Percentiles rank a stretch among this genome's conserved stretches.
These are phyloP conservation scores for Epizoanthus rinbou DNA, from an alignment of 92 coral and sea anemone genomes.

Conservation along the genomic window DNA sequence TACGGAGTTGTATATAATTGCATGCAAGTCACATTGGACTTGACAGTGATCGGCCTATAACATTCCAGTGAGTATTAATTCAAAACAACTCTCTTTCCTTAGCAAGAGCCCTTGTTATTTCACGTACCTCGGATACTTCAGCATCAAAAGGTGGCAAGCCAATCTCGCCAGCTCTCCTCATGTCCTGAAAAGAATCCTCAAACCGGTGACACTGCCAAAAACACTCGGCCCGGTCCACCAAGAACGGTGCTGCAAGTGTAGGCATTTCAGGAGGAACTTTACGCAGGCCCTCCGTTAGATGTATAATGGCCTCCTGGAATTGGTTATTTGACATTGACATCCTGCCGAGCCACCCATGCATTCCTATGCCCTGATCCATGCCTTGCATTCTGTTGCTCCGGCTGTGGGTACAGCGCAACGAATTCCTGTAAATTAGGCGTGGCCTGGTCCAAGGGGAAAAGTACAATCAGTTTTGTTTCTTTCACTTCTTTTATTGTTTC, in stretches of 20 bases:
- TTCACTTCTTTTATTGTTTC: no score
- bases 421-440: no score
- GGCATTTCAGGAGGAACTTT: conserved; percentile 15
- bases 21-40: no score
- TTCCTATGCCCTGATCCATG: neutral
- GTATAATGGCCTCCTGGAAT: neutral
- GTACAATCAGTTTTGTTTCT: no score
- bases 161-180: conserved; percentile 4
- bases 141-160: conserved; percentile 26
- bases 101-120: no score
- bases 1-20: no score
- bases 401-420: neutral
- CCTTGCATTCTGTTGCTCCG: neutral
- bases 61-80: no score
- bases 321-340: neutral
- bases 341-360: conserved; percentile 12
- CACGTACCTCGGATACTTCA: conserved; percentile 6
- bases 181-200: conserved; percentile 19
- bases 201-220: conserved; percentile 5
- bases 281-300: conserved; percentile 9
- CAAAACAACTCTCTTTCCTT: no score
- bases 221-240: conserved; percentile 32
- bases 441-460: no score
- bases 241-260: conserved; percentile 3
- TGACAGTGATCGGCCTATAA: no score